Conservation (phyloP, 1,140 invertebrate genomes). For the Bombus consobrinus region DNA sequence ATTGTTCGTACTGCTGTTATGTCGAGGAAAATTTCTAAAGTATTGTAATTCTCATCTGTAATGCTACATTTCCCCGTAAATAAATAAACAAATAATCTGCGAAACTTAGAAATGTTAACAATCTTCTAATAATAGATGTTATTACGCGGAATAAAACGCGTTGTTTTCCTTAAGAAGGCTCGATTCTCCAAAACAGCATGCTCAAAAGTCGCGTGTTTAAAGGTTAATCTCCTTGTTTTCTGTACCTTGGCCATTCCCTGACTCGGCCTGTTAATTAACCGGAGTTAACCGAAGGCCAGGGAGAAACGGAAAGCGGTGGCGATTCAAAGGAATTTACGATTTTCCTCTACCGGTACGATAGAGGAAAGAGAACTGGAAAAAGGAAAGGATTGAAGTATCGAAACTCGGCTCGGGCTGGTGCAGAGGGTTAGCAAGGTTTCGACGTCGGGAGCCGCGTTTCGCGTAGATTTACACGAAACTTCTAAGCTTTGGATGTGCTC, state of each 20-base stretch:
- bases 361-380: background rate
- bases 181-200: background rate
- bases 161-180: background rate
- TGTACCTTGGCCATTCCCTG: too few species aligned
- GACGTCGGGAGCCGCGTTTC: background rate
- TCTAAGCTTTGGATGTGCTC: constrained; percentile 3
- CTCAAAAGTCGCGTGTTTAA: background rate
- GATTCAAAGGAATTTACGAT: constrained; percentile 45
- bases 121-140: too few species aligned
- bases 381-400: constrained; percentile 14
- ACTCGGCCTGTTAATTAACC: constrained; percentile 26
- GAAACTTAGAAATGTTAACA: too few species aligned
- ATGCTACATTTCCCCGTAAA: too few species aligned
- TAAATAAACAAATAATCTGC: too few species aligned
- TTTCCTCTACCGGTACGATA: background rate
- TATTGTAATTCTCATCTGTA: too few species aligned
- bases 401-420: background rate
- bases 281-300: constrained; percentile 10
- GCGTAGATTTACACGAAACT: constrained; percentile 4
- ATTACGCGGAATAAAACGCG: too few species aligned
- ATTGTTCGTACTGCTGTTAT: too few species aligned
- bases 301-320: background rate
- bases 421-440: background rate
- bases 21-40: too few species aligned
- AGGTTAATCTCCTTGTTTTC: constrained; percentile 4